These are phyloP conservation scores for Neodiprion pinetum DNA, from an alignment of 1,140 invertebrate species.

Conservation along the genomic window DNA sequence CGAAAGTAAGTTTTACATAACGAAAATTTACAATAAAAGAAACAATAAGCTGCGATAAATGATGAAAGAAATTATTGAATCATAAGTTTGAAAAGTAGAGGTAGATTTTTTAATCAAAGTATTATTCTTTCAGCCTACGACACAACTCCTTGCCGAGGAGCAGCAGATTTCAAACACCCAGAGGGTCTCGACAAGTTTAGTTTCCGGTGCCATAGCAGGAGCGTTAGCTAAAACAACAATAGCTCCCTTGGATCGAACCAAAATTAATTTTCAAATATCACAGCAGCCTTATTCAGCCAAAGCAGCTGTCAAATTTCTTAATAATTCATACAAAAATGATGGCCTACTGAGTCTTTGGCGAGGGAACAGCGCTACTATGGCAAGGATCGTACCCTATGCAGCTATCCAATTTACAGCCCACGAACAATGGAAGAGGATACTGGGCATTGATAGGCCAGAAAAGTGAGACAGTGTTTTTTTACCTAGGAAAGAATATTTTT, in stretches of 20 bases:
- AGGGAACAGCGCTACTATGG: constrained; percentile 98
- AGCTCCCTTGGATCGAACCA: constrained; percentile 95
- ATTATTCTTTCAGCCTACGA: not conserved
- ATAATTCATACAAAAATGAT: constrained; percentile 72
- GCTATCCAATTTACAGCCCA: constrained; percentile 97
- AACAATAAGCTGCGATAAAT: too few species aligned
- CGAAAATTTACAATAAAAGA: not conserved
- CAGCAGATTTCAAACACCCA: constrained; percentile 57
- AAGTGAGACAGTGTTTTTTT: constrained; percentile 59
- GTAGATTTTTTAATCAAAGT: constrained; percentile 18
- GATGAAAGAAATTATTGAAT: too few species aligned
- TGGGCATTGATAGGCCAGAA: constrained; percentile 74
- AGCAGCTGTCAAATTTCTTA: constrained; percentile 82
- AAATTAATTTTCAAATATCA: constrained; percentile 96
- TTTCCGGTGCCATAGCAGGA: constrained; percentile 88
- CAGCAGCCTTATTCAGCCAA: constrained; percentile 80
- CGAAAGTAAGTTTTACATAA: constrained; percentile 27
- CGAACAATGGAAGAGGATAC: constrained; percentile 92
- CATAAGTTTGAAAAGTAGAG: too few species aligned
- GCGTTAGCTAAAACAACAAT: constrained; percentile 95
- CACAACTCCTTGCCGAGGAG: not conserved
- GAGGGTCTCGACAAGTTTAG: constrained; percentile 73
- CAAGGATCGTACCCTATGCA: constrained; percentile 94
- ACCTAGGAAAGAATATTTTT: too few species aligned
- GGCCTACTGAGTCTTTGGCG: constrained; percentile 89